These are phyloP conservation scores for Macrobrachium nipponense DNA, from an alignment of 1,140 invertebrate genomes.

Conservation along the genomic window DNA sequence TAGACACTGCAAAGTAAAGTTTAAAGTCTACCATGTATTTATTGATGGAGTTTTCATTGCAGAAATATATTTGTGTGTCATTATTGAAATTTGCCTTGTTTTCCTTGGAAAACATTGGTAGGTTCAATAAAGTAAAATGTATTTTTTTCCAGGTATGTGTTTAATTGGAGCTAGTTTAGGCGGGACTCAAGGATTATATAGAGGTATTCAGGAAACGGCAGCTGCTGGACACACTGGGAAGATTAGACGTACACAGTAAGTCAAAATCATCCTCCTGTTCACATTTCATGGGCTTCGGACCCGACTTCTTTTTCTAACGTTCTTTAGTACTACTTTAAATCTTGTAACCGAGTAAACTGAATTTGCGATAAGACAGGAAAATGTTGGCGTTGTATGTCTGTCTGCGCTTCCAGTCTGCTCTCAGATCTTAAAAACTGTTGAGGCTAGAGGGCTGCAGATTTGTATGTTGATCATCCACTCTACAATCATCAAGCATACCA, in stretches of 20 bases:
- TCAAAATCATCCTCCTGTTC: slow-evolving; percentile 38
- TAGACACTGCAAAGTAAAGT: too few species aligned
- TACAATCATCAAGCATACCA: too few species aligned
- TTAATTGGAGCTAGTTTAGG: slow-evolving; percentile 86
- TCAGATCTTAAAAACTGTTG: too few species aligned
- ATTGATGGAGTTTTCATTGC: too few species aligned
- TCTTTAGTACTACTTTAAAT: slow-evolving; percentile 6
- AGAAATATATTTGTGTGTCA: too few species aligned
- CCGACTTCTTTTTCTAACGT: slow-evolving; percentile 15
- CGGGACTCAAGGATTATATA: slow-evolving; percentile 86
- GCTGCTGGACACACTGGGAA: slow-evolving; percentile 87
- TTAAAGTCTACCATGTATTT: too few species aligned
- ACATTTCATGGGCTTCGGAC: background rate
- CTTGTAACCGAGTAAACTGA: background rate
- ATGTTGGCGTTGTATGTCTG: too few species aligned
- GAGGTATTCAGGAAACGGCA: slow-evolving; percentile 85
- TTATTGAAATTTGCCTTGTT: background rate
- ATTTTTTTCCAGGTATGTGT: slow-evolving; percentile 71
- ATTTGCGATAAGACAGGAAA: too few species aligned
- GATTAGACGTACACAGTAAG: slow-evolving; percentile 90
- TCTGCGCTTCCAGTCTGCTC: too few species aligned
- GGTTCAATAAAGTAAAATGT: too few species aligned
- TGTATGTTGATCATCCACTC: too few species aligned
- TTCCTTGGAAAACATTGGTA: background rate
- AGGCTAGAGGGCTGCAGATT: too few species aligned